Base-by-base conservation (phyloP, 2,113 vertebrate species). In the Melanocharis versteri region DNA sequence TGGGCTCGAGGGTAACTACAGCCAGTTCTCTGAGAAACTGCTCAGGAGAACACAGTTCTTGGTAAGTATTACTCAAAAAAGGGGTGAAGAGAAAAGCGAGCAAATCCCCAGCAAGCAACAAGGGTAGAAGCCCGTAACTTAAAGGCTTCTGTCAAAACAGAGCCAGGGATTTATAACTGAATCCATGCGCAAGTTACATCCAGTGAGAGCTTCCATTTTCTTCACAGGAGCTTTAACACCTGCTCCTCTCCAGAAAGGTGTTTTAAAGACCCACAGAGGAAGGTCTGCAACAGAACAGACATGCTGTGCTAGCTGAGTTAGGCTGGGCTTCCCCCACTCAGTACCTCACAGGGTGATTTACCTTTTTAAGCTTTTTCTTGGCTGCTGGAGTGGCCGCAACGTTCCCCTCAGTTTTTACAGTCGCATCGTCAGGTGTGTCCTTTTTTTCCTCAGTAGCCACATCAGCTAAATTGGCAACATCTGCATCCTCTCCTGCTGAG, bases 341-440 rank as follows among this genome's bases (percentile, higher is more conserved):
- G 21, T 23, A 57, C 44, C 66, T 61, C 33, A 6, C 60, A 11
- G 9, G 4, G 27, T 0, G 0, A 92, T 87, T 83, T 98, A 98
- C 98, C 98, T 98, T 98, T 94, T 98, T 98, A 60, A 97, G 96
- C 76, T 98, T 98, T 72, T 98, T 98, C 92, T 97, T 98, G 73
- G 98, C 21, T 96, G 96, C 93, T 93, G 96, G 96, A 60, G 86
- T 95, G 86, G 95, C 57, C n/a, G 66, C 97, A 40, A 31, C 60
- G 22, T 86, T 97, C 10, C 87, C 90, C 87, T 98, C 98, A 2
- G 92, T 40, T 97, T 98, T 98, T 73, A 96, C 37, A 19, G 92
- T 20, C 24, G 75, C 91, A 79, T 98, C 98, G n/a, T 98, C 98
- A 80, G 95, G 89, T 21, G 94, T 51, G 4, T 97, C 97, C 70